These are phyloP conservation scores for Amiota mariae DNA, from an alignment of 2,888 invertebrate species.

Conservation along the genomic window DNA sequence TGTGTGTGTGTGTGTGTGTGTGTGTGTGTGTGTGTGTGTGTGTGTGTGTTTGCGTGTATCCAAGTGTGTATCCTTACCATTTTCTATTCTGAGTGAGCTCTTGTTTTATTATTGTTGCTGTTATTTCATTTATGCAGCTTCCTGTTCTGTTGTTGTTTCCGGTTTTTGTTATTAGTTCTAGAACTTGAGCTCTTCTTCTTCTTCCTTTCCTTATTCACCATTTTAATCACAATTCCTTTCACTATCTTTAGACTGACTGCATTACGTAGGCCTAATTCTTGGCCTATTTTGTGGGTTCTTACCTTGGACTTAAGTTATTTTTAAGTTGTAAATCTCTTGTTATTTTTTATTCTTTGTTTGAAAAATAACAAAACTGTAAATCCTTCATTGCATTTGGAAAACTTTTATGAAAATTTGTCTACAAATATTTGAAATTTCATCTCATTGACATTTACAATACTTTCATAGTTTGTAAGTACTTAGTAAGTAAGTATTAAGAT, in stretches of 20 bases:
- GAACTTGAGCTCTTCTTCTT: slow-evolving; percentile 4
- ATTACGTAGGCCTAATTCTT: background rate
- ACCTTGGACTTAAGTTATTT: slow-evolving; percentile 62
- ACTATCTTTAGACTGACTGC: too few relatives aligned
- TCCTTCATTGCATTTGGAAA: too few relatives aligned
- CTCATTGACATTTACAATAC: background rate
- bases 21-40: background rate
- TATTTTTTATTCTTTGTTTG: background rate
- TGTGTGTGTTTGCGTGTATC: too few relatives aligned
- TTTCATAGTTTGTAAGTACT: too few relatives aligned
- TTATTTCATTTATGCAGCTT: slow-evolving; percentile 64
- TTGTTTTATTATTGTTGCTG: slow-evolving; percentile 35
- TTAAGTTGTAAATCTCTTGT: slow-evolving; percentile 64
- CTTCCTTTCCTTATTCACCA: background rate
- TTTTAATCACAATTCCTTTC: too few relatives aligned
- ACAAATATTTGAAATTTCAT: background rate
- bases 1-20: background rate
- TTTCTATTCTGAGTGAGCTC: slow-evolving; percentile 38
- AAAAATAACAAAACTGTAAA: background rate
- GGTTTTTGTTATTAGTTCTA: slow-evolving; percentile 41
- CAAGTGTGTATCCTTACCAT: slow-evolving; percentile 18
- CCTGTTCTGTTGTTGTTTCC: slow-evolving; percentile 62
- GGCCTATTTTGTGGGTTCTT: slow-evolving; percentile 51
- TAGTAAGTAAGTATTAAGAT: too few relatives aligned
- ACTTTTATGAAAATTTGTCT: background rate